phyloP scores from a whole-genome alignment of 1,140 invertebrate species.

The Drosophila aff. region DNA sequence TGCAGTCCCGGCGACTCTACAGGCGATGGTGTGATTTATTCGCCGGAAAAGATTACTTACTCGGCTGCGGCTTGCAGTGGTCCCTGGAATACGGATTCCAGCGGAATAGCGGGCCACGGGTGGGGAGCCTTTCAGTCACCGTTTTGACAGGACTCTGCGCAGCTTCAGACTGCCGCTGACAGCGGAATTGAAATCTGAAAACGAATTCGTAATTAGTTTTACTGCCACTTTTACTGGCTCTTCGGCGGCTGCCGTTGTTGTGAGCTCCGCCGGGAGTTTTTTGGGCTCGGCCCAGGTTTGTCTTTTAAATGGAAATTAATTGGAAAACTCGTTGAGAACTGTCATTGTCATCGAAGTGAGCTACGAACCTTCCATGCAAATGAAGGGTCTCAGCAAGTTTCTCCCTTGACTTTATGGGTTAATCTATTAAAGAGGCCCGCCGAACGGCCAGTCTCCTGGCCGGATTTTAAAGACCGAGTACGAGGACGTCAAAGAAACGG shows the following conservation, averaged over 20 bases:
- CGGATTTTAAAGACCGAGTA: constrained; percentile 6
- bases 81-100: neutral
- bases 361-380: constrained; percentile 21
- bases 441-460: neutral
- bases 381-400: neutral
- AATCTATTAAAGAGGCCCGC: constrained; percentile 12
- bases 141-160: constrained; percentile 58
- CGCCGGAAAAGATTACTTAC: constrained; percentile 84
- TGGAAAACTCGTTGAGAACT: constrained; percentile 71
- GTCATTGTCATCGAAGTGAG: constrained; percentile 42
- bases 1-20: constrained; percentile 51
- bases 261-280: constrained; percentile 49
- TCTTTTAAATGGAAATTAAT: constrained; percentile 71
- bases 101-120: constrained; percentile 14
- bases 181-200: constrained; percentile 79
- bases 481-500: constrained; percentile 1
- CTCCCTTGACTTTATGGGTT: constrained; percentile 9
- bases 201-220: constrained; percentile 85
- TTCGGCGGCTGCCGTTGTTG: constrained; percentile 32
- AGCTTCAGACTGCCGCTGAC: constrained; percentile 64
- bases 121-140: constrained; percentile 27
- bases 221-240: constrained; percentile 65
- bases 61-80: constrained; percentile 52
- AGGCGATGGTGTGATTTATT: constrained; percentile 84
- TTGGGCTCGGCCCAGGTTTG: constrained; percentile 36